phyloP scores from a whole-genome alignment of 2,113 vertebrate species.

The Brachypodius melanocephalos region DNA sequence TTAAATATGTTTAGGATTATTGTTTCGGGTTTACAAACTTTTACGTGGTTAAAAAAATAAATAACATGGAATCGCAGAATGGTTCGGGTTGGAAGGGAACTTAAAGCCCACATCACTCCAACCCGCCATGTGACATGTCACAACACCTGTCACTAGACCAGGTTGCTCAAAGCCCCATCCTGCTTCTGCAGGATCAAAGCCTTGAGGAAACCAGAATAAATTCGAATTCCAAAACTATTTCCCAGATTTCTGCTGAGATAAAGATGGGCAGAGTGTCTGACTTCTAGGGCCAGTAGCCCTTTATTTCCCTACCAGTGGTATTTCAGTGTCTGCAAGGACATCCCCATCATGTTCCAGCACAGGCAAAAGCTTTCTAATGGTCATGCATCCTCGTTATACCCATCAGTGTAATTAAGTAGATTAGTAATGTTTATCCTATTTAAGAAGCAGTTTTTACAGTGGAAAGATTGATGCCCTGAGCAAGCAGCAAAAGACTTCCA shows the following conservation, averaged over 20 bases:
- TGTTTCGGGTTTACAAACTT: not conserved
- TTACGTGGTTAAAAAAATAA: not conserved
- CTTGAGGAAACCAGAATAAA: not conserved
- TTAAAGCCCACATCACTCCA: not conserved
- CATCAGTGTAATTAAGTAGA: not conserved
- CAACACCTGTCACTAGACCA: not conserved
- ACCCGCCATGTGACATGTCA: accelerated
- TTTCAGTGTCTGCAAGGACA: not conserved
- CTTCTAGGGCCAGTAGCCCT: not conserved
- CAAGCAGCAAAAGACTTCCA: not conserved
- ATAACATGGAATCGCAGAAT: not conserved
- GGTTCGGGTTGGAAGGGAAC: not conserved
- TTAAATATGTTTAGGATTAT: not conserved
- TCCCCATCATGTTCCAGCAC: not conserved
- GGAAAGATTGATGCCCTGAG: not conserved
- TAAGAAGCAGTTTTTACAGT: not conserved
- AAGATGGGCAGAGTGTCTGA: not conserved
- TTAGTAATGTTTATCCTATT: not conserved
- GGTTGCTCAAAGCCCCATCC: not conserved
- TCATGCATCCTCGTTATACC: not conserved
- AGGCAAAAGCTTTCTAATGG: not conserved
- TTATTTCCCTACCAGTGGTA: not conserved
- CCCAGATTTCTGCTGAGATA: not conserved
- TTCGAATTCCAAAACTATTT: not conserved
- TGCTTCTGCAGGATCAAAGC: not conserved